A percentile compares a stretch with the other conserved stretches of the same genome.
Evolutionary conservation across 2,113 vertebrate species (phyloP).

Genomic region (Oncorhynchus masou): DNA sequence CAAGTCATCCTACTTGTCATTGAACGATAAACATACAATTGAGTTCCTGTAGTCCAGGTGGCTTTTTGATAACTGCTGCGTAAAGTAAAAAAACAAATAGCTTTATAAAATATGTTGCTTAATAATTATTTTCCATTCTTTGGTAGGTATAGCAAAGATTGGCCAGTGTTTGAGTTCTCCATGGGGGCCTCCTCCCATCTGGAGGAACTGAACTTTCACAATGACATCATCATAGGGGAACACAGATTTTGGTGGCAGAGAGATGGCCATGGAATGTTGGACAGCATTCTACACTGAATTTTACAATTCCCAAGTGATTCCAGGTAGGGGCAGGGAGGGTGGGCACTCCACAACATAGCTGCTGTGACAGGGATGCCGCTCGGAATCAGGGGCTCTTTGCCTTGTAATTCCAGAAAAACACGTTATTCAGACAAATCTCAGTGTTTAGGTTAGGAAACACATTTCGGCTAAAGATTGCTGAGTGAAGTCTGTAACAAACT

Average conservation of each 20-base stretch:
- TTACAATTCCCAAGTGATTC: constrained; percentile 48
- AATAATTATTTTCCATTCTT: too few species aligned
- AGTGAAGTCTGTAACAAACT: too few species aligned
- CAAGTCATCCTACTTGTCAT: too few species aligned
- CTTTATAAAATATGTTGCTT: too few species aligned
- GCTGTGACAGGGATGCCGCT: constrained; percentile 26
- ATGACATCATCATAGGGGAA: constrained; percentile 61
- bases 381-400: neutral
- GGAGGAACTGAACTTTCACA: constrained; percentile 26
- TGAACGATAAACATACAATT: too few species aligned
- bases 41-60: too few species aligned
- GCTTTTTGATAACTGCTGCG: too few species aligned
- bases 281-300: constrained; percentile 53
- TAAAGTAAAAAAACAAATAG: too few species aligned
- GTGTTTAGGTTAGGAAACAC: neutral
- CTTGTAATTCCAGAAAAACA: neutral
- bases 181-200: too few species aligned
- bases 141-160: too few species aligned
- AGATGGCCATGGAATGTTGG: constrained; percentile 19
- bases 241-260: neutral
- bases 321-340: constrained; percentile 13
- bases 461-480: neutral
- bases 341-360: constrained; percentile 24
- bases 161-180: too few species aligned
- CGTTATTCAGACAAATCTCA: constrained; percentile 17